Percentiles rank a stretch among this genome's conserved stretches.
phyloP scores from a whole-genome alignment of 2,113 vertebrate species.

The Petrocephalus zakoni region DNA sequence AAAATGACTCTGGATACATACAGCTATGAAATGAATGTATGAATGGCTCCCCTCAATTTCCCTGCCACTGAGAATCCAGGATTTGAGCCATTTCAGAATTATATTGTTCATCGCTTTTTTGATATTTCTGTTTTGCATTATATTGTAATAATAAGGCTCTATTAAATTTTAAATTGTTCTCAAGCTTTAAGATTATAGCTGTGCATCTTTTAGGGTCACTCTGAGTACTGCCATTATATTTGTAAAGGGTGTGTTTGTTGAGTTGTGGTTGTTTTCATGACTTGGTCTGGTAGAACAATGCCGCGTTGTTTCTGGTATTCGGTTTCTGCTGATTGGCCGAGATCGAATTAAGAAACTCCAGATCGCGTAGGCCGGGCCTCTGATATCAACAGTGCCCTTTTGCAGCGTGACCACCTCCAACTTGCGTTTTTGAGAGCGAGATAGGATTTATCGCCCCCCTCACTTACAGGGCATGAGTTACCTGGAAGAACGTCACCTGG shows the following conservation, averaged over 20 bases:
- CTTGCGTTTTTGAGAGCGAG: not conserved
- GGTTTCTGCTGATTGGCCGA: not conserved
- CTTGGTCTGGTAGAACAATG: not conserved
- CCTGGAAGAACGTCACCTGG: slow-evolving; percentile 87
- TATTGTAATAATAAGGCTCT: not conserved
- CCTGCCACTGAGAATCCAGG: not conserved
- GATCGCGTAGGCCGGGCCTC: not conserved
- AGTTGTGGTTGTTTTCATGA: not conserved
- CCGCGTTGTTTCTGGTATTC: not conserved
- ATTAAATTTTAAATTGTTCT: not conserved
- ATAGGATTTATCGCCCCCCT: not conserved
- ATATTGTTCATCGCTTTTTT: not conserved
- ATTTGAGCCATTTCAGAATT: not conserved
- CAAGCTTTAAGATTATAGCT: not conserved
- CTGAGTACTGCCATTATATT: not conserved
- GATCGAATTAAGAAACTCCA: not conserved
- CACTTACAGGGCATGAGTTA: slow-evolving; percentile 89
- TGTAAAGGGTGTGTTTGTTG: not conserved
- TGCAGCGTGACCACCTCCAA: not conserved
- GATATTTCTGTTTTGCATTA: not conserved
- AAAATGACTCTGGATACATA: not conserved
- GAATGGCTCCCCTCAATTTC: not conserved
- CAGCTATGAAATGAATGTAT: not conserved
- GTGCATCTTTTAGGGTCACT: not conserved
- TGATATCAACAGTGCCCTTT: not conserved